phyloP scores from a whole-genome alignment of 2,113 vertebrate species.

The Atractosteus spatula region DNA sequence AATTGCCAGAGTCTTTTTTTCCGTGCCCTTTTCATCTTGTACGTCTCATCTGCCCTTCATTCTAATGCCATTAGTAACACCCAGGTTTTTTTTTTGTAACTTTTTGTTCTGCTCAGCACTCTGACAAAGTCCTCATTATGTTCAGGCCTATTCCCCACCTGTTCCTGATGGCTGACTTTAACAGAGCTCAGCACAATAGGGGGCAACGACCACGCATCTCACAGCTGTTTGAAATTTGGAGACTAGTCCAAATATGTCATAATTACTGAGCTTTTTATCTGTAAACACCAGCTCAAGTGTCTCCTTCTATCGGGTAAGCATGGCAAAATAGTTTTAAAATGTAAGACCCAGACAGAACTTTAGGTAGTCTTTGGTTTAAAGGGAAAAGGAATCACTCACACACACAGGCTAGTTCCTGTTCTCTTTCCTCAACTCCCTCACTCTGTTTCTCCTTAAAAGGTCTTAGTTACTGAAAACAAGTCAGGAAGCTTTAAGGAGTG shows the following conservation, averaged over 20 bases:
- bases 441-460: neutral
- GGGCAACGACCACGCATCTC: neutral
- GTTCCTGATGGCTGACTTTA: neutral
- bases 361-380: neutral
- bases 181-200: neutral
- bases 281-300: too few relatives aligned
- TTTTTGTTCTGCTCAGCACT: neutral
- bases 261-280: too few relatives aligned
- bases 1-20: too few relatives aligned
- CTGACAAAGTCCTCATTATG: neutral
- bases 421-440: neutral
- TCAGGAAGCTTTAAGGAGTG: neutral
- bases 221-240: neutral
- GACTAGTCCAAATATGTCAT: neutral
- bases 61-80: too few relatives aligned
- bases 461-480: neutral
- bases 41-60: too few relatives aligned
- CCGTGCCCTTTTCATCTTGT: too few relatives aligned
- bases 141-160: conserved; percentile 5
- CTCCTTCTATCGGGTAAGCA: too few relatives aligned
- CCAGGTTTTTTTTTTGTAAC: neutral
- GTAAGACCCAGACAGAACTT: neutral
- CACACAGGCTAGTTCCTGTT: conserved; percentile 2
- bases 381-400: conserved; percentile 14
- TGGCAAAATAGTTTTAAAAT: neutral